These are phyloP conservation scores for Lamellibrachia columna DNA, from an alignment of 2,888 invertebrate species.

Conservation along the genomic window DNA sequence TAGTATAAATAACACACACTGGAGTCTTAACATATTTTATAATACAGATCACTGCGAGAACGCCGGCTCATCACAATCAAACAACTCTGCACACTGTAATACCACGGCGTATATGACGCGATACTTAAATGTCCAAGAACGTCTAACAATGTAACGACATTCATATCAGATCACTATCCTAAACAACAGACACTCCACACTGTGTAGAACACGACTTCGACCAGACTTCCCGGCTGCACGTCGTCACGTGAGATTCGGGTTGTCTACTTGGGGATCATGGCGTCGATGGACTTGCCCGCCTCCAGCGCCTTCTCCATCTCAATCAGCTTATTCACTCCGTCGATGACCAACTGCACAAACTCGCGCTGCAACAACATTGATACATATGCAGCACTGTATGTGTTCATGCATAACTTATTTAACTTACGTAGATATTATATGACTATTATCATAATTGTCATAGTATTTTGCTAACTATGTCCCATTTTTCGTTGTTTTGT, in stretches of 20 bases:
- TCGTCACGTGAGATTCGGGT: conserved; percentile 16
- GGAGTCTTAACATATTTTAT: not conserved
- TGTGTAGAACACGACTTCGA: not conserved
- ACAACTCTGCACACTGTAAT: not conserved
- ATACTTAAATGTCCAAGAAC: not conserved
- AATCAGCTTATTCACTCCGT: conserved; percentile 37
- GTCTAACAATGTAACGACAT: conserved; percentile 3
- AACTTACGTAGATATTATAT: not conserved
- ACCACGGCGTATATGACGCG: not conserved
- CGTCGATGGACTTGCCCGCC: conserved; percentile 36
- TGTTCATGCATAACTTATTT: too few relatives aligned
- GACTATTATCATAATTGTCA: not conserved
- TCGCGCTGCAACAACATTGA: conserved; percentile 32
- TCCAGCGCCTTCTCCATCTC: conserved; percentile 37
- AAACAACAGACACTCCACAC: not conserved
- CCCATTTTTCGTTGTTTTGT: not conserved
- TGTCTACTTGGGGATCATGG: conserved; percentile 31
- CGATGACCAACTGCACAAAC: conserved; percentile 39
- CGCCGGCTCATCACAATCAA: conserved; percentile 10
- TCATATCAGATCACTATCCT: not conserved
- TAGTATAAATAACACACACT: not conserved
- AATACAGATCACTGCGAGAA: conserved; percentile 6
- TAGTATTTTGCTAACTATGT: not conserved
- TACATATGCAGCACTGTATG: not conserved
- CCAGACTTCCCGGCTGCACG: not conserved